Base-by-base conservation (phyloP, 2,888 invertebrate species). In the Serripes groenlandicus region DNA sequence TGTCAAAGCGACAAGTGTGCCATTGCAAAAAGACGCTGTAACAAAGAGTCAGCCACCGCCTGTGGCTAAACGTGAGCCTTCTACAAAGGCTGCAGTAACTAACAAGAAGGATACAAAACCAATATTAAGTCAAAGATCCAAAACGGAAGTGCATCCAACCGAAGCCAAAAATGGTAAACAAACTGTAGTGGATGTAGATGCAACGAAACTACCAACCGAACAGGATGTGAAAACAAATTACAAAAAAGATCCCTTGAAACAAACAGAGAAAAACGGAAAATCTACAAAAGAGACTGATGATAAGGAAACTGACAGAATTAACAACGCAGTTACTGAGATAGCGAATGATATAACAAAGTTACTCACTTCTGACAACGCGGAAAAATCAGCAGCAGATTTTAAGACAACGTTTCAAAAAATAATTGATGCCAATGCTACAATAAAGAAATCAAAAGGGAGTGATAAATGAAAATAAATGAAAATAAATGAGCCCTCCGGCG, bases 321-420 rank as follows among this genome's bases (percentile, higher is more conserved):
- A 64, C 9, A 34, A 49, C n/a, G 34, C 75, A 15, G 64, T 64
- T 23, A 54, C 42, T 37, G 68, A 68, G 23, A 68, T 69, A 75
- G 60, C 75, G 0, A 69, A 71, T 34, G 71, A 56, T 35, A 54
- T 71, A 21, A 58, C 32, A 21, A 71, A 58, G n/a, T n/a, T 71
- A 34, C 30, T 71, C 21, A 58, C 58, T 5, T 54, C 71, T 37
- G 71, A 71, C 35, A 71, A 56, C 34, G 56, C 21, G 28, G 56
- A 71, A 35, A 71, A 56, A 58, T 32, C 71, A 4, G 26, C 71
- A 54, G 35, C 35, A 1, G 71, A 71, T 23, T 56, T 71, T 7
- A 54, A 58, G 21, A n/a, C 54, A 35, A 71, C 26, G 0, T 23
- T 71, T 9, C 21, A 71, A 18, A 71, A 71, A 35, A 35, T 71